A percentile compares a stretch with the other conserved stretches of the same genome.
phyloP scores from a whole-genome alignment of 2,797 vertebrate genomes.

The Centropyge bicolor region DNA sequence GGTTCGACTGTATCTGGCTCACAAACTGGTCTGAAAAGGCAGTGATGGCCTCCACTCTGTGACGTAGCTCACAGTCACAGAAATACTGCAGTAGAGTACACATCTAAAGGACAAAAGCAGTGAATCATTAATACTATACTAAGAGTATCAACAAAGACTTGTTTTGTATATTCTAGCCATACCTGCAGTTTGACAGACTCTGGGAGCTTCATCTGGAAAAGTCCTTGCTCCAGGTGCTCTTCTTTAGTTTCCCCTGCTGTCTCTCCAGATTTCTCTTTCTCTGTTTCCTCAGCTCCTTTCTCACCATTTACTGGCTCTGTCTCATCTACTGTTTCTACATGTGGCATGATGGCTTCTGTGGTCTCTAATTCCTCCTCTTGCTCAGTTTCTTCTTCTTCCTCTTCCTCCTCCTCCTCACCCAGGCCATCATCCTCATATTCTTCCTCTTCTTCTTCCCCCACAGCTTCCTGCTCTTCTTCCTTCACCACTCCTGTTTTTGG shows the following conservation, averaged over 20 bases:
- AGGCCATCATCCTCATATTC: conserved; percentile 79
- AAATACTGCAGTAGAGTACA: conserved; percentile 95
- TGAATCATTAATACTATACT: not conserved
- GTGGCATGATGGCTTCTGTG: conserved; percentile 28
- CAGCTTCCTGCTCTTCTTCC: conserved; percentile 76
- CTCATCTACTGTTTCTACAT: conserved; percentile 52
- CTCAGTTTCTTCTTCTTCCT: conserved; percentile 69
- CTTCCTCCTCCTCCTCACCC: conserved; percentile 76
- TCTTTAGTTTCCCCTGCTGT: conserved; percentile 77
- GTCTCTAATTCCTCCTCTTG: conserved; percentile 80
- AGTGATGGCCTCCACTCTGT: conserved; percentile 93
- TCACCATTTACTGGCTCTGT: conserved; percentile 81
- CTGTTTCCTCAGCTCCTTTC: conserved; percentile 80
- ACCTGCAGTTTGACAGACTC: conserved; percentile 98
- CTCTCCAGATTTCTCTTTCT: conserved; percentile 76
- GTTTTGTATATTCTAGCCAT: not conserved
- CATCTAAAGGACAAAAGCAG: conserved; percentile 84
- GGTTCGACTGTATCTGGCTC: conserved; percentile 90
- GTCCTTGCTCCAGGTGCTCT: conserved; percentile 88
- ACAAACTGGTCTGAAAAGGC: conserved; percentile 94
- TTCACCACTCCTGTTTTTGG: conserved; percentile 62
- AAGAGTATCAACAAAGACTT: not conserved
- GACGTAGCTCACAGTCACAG: conserved; percentile 95
- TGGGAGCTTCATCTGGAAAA: conserved; percentile 96
- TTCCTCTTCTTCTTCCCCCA: conserved; percentile 71